phyloP scores from a whole-genome alignment of 2,888 invertebrate species.

The Tetranychus truncatus region DNA sequence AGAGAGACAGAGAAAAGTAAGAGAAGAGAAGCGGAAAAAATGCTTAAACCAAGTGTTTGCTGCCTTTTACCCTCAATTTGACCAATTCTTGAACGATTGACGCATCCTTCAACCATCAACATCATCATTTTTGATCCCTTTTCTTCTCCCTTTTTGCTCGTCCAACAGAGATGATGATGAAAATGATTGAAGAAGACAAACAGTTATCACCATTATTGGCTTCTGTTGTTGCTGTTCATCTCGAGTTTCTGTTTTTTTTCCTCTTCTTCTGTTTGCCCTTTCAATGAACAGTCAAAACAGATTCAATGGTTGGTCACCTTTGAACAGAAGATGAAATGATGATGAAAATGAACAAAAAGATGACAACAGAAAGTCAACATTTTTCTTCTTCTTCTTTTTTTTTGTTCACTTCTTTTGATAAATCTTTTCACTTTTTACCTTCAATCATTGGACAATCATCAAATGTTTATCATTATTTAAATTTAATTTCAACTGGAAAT shows the following conservation, averaged over 20 bases:
- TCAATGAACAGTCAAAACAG: background rate
- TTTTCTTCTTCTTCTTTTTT: no score
- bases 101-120: background rate
- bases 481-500: no score
- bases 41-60: constrained; percentile 14
- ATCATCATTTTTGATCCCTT: constrained; percentile 9
- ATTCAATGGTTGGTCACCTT: constrained; percentile 1
- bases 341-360: background rate
- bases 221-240: no score
- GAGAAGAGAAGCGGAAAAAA: constrained; percentile 6
- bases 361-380: background rate
- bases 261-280: background rate
- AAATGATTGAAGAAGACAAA: background rate
- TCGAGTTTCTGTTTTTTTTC: background rate
- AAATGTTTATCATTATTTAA: no score
- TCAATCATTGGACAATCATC: no score
- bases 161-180: constrained; percentile 2
- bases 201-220: background rate
- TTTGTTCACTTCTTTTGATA: no score
- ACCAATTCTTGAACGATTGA: background rate
- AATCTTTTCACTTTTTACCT: no score
- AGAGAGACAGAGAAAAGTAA: background rate
- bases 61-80: constrained; percentile 11
- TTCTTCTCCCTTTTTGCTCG: background rate
- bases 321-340: background rate